A percentile compares a stretch with the other conserved stretches of the same genome.
Evolutionary conservation across 2,797 vertebrate genomes (phyloP).

Genomic region (Phrynocephalus guinanensis): DNA sequence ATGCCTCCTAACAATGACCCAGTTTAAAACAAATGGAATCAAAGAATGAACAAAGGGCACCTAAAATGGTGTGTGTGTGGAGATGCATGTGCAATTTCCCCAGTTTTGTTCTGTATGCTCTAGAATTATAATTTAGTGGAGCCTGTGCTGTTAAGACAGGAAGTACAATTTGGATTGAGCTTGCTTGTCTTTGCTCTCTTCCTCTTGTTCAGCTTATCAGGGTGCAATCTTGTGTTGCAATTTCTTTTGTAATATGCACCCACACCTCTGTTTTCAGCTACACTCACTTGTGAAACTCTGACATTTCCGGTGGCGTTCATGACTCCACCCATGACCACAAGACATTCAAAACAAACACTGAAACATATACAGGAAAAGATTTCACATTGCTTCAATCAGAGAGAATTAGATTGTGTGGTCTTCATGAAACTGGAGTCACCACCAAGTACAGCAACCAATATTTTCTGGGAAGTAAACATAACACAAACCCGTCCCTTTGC

Average conservation of each 20-base stretch:
- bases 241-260: slow-evolving; percentile 15
- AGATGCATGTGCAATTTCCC: too few species aligned
- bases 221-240: slow-evolving; percentile 16
- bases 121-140: neutral
- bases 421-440: neutral
- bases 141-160: neutral
- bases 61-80: too few species aligned
- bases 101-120: too few species aligned
- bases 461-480: neutral
- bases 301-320: slow-evolving; percentile 5
- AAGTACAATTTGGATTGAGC: neutral
- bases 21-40: neutral
- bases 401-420: neutral
- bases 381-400: neutral
- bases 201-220: slow-evolving; percentile 10
- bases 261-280: neutral
- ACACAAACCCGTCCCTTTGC: neutral
- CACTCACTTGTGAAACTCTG: slow-evolving; percentile 37
- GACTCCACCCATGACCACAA: slow-evolving; percentile 10
- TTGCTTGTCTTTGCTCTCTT: slow-evolving; percentile 7
- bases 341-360: slow-evolving; percentile 10
- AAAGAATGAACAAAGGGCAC: neutral
- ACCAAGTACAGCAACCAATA: neutral
- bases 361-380: slow-evolving; percentile 23
- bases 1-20: neutral